Evolutionary conservation across 2,888 invertebrate species (phyloP).

Genomic region (Lasioglossum leucozonium): DNA sequence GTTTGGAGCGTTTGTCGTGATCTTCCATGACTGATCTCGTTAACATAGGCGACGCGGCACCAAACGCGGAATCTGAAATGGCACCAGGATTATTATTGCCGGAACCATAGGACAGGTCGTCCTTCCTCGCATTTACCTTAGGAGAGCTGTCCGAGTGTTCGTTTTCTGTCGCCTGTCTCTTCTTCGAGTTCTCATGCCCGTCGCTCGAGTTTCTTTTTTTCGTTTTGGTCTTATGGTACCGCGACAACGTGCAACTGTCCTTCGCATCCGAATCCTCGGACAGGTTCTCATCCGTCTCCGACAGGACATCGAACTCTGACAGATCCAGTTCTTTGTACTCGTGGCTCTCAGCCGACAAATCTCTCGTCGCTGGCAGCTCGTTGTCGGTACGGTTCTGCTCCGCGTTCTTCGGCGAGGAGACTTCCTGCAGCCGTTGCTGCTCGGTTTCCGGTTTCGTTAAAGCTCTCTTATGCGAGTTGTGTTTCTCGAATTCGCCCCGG

Average conservation of each 20-base stretch:
- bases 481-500: constrained; percentile 53
- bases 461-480: constrained; percentile 47
- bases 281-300: constrained; percentile 75
- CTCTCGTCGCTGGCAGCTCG: constrained; percentile 54
- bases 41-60: constrained; percentile 61
- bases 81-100: constrained; percentile 77
- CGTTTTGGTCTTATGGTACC: constrained; percentile 51
- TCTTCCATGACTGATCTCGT: constrained; percentile 46
- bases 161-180: constrained; percentile 57
- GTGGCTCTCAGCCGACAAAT: constrained; percentile 61
- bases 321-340: constrained; percentile 77
- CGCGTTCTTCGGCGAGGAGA: constrained; percentile 43
- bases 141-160: constrained; percentile 66
- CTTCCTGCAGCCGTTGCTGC: constrained; percentile 42
- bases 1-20: constrained; percentile 32
- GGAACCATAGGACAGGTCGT: constrained; percentile 65
- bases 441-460: constrained; percentile 43
- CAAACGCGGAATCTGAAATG: constrained; percentile 78
- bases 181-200: constrained; percentile 65
- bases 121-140: constrained; percentile 77
- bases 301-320: constrained; percentile 78
- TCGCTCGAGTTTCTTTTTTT: constrained; percentile 62
- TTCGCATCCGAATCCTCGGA: constrained; percentile 57
- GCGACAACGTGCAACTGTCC: constrained; percentile 36
- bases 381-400: constrained; percentile 53